Conservation (phyloP, 2,113 vertebrate genomes). For the Ancistrus triradiatus region DNA sequence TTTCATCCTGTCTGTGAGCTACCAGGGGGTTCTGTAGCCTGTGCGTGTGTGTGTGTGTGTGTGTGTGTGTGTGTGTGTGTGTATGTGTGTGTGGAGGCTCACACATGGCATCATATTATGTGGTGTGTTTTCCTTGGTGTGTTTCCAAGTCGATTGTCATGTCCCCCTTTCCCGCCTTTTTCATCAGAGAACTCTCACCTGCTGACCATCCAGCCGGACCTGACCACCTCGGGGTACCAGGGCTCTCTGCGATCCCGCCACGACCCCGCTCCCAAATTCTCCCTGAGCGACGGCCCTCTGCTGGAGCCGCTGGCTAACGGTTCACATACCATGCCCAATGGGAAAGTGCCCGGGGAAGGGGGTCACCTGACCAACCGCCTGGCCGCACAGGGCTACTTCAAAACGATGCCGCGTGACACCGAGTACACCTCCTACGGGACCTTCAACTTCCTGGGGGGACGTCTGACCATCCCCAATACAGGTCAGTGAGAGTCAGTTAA, state of each 20-base stretch:
- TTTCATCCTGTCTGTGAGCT: not conserved
- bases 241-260: conserved; percentile 88
- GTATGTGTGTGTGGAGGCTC: not conserved
- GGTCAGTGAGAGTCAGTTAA: conserved; percentile 62
- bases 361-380: conserved; percentile 85
- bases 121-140: no score
- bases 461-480: conserved; percentile 91
- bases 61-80: conserved; percentile 26
- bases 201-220: conserved; percentile 97
- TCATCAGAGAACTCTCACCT: conserved; percentile 87
- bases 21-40: not conserved
- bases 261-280: conserved; percentile 82
- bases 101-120: no score
- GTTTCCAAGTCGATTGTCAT: no score
- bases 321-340: conserved; percentile 88
- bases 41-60: conserved; percentile 45
- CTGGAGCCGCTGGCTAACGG: conserved; percentile 86
- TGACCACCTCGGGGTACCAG: conserved; percentile 95
- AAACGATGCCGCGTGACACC: conserved; percentile 83
- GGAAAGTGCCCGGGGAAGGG: conserved; percentile 77
- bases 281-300: conserved; percentile 87
- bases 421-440: conserved; percentile 93
- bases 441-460: conserved; percentile 95
- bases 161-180: not conserved
- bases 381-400: conserved; percentile 89